A percentile compares a stretch with the other conserved stretches of the same genome.
phyloP scores from a whole-genome alignment of 2,113 vertebrate species.

The Cephalopterus ornatus region DNA sequence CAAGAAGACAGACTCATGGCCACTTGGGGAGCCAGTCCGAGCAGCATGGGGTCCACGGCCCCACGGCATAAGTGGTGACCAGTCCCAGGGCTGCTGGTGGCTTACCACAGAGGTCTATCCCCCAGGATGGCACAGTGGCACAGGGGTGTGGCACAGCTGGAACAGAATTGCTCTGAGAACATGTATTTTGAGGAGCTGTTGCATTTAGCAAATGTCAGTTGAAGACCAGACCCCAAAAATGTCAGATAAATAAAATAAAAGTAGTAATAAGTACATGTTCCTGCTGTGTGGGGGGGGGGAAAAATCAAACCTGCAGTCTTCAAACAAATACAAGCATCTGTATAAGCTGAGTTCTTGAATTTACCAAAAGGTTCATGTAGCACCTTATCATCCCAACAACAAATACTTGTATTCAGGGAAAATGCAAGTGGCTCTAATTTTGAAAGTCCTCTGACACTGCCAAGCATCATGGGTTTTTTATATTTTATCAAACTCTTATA shows the following conservation, averaged over 20 bases:
- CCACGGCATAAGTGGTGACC: not conserved
- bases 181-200: not conserved
- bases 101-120: not conserved
- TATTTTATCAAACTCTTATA: not conserved
- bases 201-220: not conserved
- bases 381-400: slow-evolving; percentile 8
- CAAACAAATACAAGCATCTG: not conserved
- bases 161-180: not conserved
- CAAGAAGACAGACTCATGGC: not conserved
- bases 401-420: slow-evolving; percentile 22
- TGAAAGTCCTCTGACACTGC: slow-evolving; percentile 29
- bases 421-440: slow-evolving; percentile 39
- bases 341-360: not conserved
- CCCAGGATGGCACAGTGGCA: not conserved
- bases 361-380: slow-evolving; percentile 7
- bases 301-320: not conserved
- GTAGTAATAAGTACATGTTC: not conserved
- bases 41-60: rapidly evolving
- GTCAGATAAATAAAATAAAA: not conserved
- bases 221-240: not conserved
- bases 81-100: not conserved
- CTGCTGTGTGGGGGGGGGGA: not conserved
- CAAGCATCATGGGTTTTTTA: not conserved
- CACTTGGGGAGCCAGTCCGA: rapidly evolving
- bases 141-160: no score